These are phyloP conservation scores for Lampropteryx suffumata DNA, from an alignment of 2,888 invertebrate species.

Conservation along the genomic window DNA sequence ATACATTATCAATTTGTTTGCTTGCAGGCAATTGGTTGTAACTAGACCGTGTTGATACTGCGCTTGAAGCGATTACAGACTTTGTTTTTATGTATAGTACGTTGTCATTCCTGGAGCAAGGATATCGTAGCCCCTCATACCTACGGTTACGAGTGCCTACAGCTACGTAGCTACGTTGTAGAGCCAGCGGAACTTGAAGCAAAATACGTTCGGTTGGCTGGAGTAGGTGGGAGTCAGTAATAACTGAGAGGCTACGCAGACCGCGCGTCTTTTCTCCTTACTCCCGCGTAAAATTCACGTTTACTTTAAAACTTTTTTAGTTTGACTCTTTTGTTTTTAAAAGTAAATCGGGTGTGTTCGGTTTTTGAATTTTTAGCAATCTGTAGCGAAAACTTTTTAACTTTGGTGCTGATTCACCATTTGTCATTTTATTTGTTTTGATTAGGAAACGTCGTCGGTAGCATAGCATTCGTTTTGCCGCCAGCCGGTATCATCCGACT, in stretches of 20 bases:
- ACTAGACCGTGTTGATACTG: conserved; percentile 29
- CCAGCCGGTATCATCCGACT: conserved; percentile 45
- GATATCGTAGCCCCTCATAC: conserved; percentile 39
- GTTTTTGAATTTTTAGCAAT: conserved; percentile 22
- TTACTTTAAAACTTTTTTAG: conserved; percentile 60
- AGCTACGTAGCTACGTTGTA: conserved; percentile 46
- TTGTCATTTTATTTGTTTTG: conserved; percentile 69
- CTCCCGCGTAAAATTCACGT: conserved; percentile 70
- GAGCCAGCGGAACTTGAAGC: conserved; percentile 48
- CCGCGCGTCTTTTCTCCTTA: conserved; percentile 62
- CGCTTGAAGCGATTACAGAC: conserved; percentile 10
- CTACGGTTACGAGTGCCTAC: conserved; percentile 25
- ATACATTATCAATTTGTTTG: conserved; percentile 43
- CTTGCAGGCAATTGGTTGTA: conserved; percentile 40
- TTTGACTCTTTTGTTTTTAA: conserved; percentile 20
- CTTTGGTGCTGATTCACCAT: conserved; percentile 44
- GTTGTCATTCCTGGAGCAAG: conserved; percentile 48
- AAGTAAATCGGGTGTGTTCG: conserved; percentile 44
- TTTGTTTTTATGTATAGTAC: conserved; percentile 33
- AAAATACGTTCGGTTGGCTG: conserved; percentile 45
- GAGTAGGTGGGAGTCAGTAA: conserved; percentile 62
- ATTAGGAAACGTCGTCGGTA: conserved; percentile 52
- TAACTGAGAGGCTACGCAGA: conserved; percentile 60
- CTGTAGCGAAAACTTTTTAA: conserved; percentile 32
- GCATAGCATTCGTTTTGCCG: conserved; percentile 46